Base-by-base conservation (phyloP, 2,797 vertebrate genomes). In the Phrynocephalus forsythii region DNA sequence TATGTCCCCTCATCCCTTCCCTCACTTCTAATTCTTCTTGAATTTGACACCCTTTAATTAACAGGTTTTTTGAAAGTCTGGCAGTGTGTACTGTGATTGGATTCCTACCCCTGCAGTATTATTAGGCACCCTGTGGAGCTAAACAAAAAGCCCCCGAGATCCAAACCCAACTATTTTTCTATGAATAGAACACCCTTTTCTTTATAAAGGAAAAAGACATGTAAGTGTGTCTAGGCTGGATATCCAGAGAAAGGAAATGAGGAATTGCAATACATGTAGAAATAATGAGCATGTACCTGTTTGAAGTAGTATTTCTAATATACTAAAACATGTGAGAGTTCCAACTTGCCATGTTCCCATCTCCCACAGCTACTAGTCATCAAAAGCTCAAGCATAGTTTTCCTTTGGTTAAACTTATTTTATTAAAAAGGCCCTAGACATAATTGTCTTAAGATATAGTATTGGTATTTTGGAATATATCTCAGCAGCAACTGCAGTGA, bases 21-120 rank as follows among this genome's bases (percentile, higher is more conserved):
- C 18, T 44, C 9, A 79, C 30, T 93, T 91, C 8, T 84, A 89
- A 90, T 87, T 93, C 52, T 68, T 56, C 38, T 89, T 4, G 82
- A 78, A 88, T 92, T 75, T 95, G 95, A 94, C 95, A 97, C 91
- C 94, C 94, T 95, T 94, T 96, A 95, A 96, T 97, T 96, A 96
- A 76, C 9, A 18, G 69, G 89, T 84, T 86, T 84, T 94, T 86
- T 63, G 71, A 89, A 69, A 38, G 38, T 92, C 93, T 92, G 93
- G 91, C 93, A 87, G 48, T 50, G 78, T 85, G 11, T 30, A 89
- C 94, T 80, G 77, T 95, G 95, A 95, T 92, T n/a, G 30, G 91
- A 85, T 90, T 91, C 91, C 88, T 89, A 88, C 87, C 91, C 94
- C 94, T 93, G 92, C 90, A 0, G 33, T 0, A 92, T 15, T 3